Percentiles rank a stretch among this genome's conserved stretches.
Conservation (phyloP, 2,113 vertebrate genomes). For the Acrocephalus kingi region DNA sequence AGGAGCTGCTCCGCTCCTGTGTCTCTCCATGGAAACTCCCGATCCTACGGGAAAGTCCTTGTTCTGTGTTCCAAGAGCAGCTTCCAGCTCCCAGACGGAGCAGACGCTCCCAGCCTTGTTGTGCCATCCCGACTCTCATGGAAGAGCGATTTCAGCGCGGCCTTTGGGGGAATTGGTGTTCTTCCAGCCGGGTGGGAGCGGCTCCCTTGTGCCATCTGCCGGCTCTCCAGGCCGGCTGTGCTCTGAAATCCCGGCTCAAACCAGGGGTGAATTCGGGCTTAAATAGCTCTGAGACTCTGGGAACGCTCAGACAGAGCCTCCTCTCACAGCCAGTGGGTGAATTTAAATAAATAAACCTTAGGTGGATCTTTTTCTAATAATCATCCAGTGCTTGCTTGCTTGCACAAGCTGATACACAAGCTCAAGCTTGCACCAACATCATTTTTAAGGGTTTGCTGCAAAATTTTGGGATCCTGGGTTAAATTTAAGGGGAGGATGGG, state of each 20-base stretch:
- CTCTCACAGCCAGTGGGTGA: neutral
- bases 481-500: neutral
- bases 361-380: accelerated
- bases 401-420: neutral
- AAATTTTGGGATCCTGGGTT: neutral
- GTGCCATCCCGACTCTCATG: accelerated
- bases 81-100: neutral
- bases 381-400: accelerated
- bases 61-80: neutral
- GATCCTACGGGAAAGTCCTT: accelerated
- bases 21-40: accelerated
- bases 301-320: accelerated
- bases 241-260: too few species aligned
- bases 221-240: neutral
- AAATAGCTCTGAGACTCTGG: accelerated
- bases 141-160: neutral
- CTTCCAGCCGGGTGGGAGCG: neutral
- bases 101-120: accelerated
- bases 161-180: accelerated
- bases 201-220: neutral
- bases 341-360: neutral
- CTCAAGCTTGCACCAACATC: accelerated
- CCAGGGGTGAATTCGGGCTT: accelerated
- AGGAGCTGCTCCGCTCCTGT: accelerated
- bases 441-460: neutral